Evolutionary conservation across 1,140 invertebrate genomes (phyloP), one percentile per base, ranked within the genome.

Genomic region (Monochamus saltuarius): DNA sequence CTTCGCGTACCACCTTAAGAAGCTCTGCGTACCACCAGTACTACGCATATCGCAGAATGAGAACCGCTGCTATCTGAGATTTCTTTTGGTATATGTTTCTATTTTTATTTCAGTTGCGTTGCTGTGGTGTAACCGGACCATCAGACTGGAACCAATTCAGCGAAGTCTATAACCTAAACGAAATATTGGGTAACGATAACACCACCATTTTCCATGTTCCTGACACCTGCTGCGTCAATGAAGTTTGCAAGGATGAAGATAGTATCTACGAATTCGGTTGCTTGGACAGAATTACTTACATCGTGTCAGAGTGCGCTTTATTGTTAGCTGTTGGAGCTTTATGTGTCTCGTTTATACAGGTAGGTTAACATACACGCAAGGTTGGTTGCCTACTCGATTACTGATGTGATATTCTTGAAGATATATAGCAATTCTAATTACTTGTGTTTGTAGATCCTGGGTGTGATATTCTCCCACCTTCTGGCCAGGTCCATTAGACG

Each of bases 401-500:
- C 7, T n/a, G 39, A 45, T 19, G 9, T 45, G 22, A 29, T 29
- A 29, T 29, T 29, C n/a, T n/a, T n/a, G n/a, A n/a, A n/a, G n/a
- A n/a, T n/a, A n/a, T n/a, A n/a, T 29, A 29, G 6, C 22, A 29
- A 2, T 29, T 29, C 6, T 29, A 6, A n/a, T n/a, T 29, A 6
- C 40, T 35, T 22, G 55, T 66, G 46, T 61, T 83, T 85, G 43
- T 80, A 95, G 89, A 74, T 94, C 39, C 82, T 94, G 65, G 93
- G 92, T 50, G 88, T 95, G 14, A 82, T 92, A 56, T 94, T 93
- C 69, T 89, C 92, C 3, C 89, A 89, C 73, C 90, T 90, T 77
- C 76, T 96, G 72, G 92, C 89, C 45, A 86, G 86, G 67, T 86
- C 89, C 0, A 88, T 96, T 67, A 85, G 90, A 61, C 86, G 87